phyloP scores from a whole-genome alignment of 2,888 invertebrate genomes.

The Drosophila silvestris region DNA sequence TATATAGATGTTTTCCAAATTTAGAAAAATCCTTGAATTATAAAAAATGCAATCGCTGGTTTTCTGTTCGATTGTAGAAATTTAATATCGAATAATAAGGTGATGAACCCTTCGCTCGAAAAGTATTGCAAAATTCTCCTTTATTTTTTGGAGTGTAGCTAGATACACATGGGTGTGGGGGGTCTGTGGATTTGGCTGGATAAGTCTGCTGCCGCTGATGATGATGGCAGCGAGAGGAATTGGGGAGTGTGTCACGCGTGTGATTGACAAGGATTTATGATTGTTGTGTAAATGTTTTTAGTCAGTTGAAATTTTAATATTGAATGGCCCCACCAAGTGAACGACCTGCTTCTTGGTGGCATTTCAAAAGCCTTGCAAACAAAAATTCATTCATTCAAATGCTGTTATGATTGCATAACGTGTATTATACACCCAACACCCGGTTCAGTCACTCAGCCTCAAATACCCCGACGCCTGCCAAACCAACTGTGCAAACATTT shows the following conservation, averaged over 20 bases:
- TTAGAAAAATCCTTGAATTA: too few relatives aligned
- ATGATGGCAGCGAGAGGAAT: slow-evolving; percentile 62
- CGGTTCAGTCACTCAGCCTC: slow-evolving; percentile 68
- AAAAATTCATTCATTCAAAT: slow-evolving; percentile 60
- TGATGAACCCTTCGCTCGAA: too few relatives aligned
- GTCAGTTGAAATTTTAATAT: slow-evolving; percentile 71
- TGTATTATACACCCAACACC: slow-evolving; percentile 29
- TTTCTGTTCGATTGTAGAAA: too few relatives aligned
- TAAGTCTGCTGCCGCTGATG: slow-evolving; percentile 51
- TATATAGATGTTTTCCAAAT: too few relatives aligned
- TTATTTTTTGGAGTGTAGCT: neutral
- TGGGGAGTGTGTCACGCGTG: slow-evolving; percentile 72
- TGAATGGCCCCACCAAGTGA: slow-evolving; percentile 42
- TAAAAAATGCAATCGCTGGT: too few relatives aligned
- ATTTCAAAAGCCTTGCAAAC: slow-evolving; percentile 36
- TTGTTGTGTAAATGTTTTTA: slow-evolving; percentile 71
- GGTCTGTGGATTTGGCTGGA: slow-evolving; percentile 21
- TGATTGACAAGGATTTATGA: slow-evolving; percentile 83
- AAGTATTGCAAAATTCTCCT: neutral
- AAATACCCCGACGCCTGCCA: slow-evolving; percentile 16
- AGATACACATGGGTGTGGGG: neutral
- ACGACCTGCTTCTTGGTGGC: slow-evolving; percentile 61
- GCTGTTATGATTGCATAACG: slow-evolving; percentile 78
- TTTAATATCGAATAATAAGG: too few relatives aligned
- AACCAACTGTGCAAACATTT: slow-evolving; percentile 66